These are phyloP conservation scores for Lycaena phlaeas DNA, from an alignment of 2,888 invertebrate genomes.

Conservation along the genomic window DNA sequence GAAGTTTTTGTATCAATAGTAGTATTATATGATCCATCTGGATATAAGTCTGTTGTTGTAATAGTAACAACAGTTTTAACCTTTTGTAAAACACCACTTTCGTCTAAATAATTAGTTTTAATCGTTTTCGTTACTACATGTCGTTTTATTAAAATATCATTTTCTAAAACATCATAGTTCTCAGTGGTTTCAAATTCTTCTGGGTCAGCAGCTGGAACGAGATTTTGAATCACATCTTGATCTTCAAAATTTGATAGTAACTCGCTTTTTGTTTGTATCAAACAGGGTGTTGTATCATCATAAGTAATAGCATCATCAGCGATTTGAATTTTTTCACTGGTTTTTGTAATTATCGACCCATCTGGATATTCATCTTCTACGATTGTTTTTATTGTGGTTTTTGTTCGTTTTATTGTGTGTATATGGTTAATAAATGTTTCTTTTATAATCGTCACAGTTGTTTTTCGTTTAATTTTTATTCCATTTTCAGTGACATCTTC, in stretches of 20 bases:
- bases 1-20: conserved; percentile 46
- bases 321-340: conserved; percentile 49
- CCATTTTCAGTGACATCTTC: conserved; percentile 40
- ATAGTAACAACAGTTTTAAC: conserved; percentile 41
- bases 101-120: conserved; percentile 40
- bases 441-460: conserved; percentile 35
- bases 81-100: conserved; percentile 31
- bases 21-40: conserved; percentile 45
- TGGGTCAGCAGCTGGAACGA: conserved; percentile 27
- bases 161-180: conserved; percentile 32
- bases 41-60: conserved; percentile 51
- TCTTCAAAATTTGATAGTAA: conserved; percentile 14
- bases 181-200: conserved; percentile 32
- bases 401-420: conserved; percentile 35
- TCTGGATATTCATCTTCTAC: conserved; percentile 56
- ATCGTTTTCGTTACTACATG: conserved; percentile 36
- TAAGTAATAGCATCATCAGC: conserved; percentile 29
- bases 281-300: not conserved
- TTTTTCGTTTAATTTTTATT: conserved; percentile 40
- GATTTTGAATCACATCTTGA: conserved; percentile 28
- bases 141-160: conserved; percentile 33
- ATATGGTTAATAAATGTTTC: conserved; percentile 35
- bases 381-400: conserved; percentile 41
- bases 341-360: conserved; percentile 49
- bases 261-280: not conserved